A percentile compares a stretch with the other conserved stretches of the same genome.
These are phyloP conservation scores for Allophyes oxyacanthae DNA, from an alignment of 2,888 invertebrate species.

Conservation along the genomic window DNA sequence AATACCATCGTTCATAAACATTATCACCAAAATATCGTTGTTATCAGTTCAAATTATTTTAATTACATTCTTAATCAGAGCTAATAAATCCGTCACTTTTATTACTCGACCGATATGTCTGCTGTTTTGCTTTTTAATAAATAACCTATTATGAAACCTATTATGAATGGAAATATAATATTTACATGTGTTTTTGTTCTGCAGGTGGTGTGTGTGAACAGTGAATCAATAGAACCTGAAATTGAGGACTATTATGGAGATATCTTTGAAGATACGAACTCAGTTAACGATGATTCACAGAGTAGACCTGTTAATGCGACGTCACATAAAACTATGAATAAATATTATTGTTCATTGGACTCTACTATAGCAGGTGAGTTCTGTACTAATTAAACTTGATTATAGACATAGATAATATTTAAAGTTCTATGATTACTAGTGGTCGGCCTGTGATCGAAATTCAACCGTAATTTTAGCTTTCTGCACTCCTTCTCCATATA, in stretches of 20 bases:
- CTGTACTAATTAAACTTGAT: no score
- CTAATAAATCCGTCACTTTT: conserved; percentile 32
- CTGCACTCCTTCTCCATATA: no score
- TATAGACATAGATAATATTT: no score
- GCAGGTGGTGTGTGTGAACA: conserved; percentile 2
- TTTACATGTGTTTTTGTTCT: conserved; percentile 26
- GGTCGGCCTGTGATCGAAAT: no score
- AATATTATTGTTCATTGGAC: conserved; percentile 61
- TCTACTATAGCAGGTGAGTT: conserved; percentile 54
- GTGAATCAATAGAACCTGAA: conserved; percentile 17
- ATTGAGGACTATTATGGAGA: conserved; percentile 11
- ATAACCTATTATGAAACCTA: conserved; percentile 2
- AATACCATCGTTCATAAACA: conserved; percentile 1
- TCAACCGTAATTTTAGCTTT: no score
- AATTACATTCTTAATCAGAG: conserved; percentile 37
- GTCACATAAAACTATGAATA: conserved; percentile 61
- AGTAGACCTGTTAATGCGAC: conserved; percentile 51
- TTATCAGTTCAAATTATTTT: conserved; percentile 38
- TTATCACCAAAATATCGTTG: conserved; percentile 39
- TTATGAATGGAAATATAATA: conserved; percentile 38
- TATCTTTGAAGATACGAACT: background rate
- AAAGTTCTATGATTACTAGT: no score
- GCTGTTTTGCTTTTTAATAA: background rate
- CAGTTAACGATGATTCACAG: background rate
- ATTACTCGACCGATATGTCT: conserved; percentile 24